A percentile compares a stretch with the other conserved stretches of the same genome.
These are phyloP conservation scores for Xiphydria camelus DNA, from an alignment of 2,888 invertebrate genomes.

Conservation along the genomic window DNA sequence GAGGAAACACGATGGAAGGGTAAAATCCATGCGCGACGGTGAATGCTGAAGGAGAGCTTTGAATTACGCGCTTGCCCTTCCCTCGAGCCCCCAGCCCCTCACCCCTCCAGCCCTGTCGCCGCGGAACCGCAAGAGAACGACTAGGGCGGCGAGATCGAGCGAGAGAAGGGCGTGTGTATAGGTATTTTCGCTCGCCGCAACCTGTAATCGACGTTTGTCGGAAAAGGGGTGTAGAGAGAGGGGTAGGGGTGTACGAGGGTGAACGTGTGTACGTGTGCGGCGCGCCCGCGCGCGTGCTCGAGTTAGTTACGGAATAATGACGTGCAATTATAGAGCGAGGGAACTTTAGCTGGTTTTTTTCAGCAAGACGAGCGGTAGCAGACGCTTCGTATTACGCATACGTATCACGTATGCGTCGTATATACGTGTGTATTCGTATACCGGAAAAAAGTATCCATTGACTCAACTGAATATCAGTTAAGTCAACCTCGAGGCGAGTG, in stretches of 20 bases:
- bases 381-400: too few relatives aligned
- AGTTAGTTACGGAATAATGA: constrained; percentile 4
- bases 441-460: too few relatives aligned
- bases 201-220: constrained; percentile 1
- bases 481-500: too few relatives aligned
- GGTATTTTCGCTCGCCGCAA: neutral
- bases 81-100: neutral
- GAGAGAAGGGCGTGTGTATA: too few relatives aligned
- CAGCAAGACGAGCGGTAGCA: too few relatives aligned
- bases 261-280: neutral
- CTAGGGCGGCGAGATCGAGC: neutral
- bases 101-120: too few relatives aligned
- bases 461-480: too few relatives aligned
- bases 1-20: neutral
- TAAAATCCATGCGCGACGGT: neutral
- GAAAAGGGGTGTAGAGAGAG: too few relatives aligned
- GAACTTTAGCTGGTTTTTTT: too few relatives aligned
- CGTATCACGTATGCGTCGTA: too few relatives aligned
- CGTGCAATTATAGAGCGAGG: constrained; percentile 3
- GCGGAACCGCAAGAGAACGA: neutral
- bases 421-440: too few relatives aligned
- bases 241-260: too few relatives aligned
- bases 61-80: neutral
- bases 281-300: neutral
- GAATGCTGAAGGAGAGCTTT: neutral